A percentile compares a stretch with the other conserved stretches of the same genome.
Conservation (phyloP, 1,140 invertebrate genomes). For the Bombus confusus region DNA sequence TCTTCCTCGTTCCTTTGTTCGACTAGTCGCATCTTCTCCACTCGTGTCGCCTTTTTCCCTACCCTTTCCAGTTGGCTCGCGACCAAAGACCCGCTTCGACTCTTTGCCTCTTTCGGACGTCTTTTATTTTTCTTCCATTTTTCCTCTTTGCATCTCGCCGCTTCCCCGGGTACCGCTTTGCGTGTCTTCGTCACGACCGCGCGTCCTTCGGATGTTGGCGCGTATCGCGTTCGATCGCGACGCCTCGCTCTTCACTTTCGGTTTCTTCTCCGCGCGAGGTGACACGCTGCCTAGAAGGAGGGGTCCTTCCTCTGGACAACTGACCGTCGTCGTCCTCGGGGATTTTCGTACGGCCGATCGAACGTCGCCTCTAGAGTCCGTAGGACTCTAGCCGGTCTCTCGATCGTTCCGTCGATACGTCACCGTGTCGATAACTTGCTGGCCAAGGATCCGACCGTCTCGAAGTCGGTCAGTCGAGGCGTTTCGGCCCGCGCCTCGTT, state of each 20-base stretch:
- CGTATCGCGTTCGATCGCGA: neutral
- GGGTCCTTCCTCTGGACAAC: too few relatives aligned
- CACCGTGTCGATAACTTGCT: neutral
- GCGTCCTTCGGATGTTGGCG: too few relatives aligned
- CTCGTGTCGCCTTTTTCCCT: neutral
- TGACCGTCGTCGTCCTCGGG: too few relatives aligned
- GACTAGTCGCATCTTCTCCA: neutral
- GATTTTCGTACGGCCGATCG: neutral
- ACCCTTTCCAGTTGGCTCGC: neutral
- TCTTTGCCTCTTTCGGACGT: neutral
- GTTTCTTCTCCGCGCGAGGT: neutral
- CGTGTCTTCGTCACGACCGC: neutral
- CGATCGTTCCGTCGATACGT: constrained; percentile 24
- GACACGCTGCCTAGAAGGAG: too few relatives aligned
- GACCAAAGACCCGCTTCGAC: neutral
- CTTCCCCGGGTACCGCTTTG: neutral
- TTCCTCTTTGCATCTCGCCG: neutral
- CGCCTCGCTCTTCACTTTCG: neutral
- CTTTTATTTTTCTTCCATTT: neutral
- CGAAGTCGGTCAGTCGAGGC: neutral
- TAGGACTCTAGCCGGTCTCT: neutral
- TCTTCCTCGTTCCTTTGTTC: constrained; percentile 2
- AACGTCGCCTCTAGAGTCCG: neutral
- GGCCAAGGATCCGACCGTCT: neutral
- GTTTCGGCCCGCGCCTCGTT: neutral